Base-by-base conservation (phyloP, 1,140 invertebrate species). In the Calosoma granatense region DNA sequence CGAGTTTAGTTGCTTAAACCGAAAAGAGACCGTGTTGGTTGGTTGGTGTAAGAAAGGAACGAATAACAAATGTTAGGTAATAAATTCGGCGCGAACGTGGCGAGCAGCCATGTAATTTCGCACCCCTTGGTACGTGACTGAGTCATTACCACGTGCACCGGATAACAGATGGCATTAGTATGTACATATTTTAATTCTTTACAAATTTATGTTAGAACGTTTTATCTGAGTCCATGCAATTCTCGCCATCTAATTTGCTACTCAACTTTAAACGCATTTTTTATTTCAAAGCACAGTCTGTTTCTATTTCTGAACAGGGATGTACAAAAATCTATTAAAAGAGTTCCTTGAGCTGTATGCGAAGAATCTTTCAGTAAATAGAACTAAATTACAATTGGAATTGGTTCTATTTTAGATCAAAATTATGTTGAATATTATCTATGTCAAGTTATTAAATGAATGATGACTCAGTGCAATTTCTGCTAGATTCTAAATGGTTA, bases 101-200 rank as follows among this genome's bases (percentile, higher is more conserved):
- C 41, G 41, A 17, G 3, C 17, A 3, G 6, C 17, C 41, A 17
- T 47, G 41, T 47, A 47, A 47, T 47, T 47, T 47, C 17, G 41
- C 41, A 47, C 41, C 41, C 41, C 41, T 47, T 47, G 17, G 41
- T 47, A 47, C 41, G 41, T 47, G 41, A 47, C 41, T 47, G 41
- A 47, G 41, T 47, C 41, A 47, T 47, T 47, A 47, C 41, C 41
- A 47, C 41, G 41, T 47, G 41, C 41, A 47, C 6, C 9, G 41
- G 41, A 47, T 47, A 47, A 47, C 41, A 47, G 41, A 47, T 47
- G 41, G 41, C 41, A 47, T 47, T 47, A 47, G 6, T 47, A 47
- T 47, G 41, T 47, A 47, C 41, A 47, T 47, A 47, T 47, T 47
- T 47, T 47, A 47, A 47, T 47, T 47, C 41, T 47, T 47, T 47